These are phyloP conservation scores for Bombus huntii DNA, from an alignment of 1,140 invertebrate genomes.

Conservation along the genomic window DNA sequence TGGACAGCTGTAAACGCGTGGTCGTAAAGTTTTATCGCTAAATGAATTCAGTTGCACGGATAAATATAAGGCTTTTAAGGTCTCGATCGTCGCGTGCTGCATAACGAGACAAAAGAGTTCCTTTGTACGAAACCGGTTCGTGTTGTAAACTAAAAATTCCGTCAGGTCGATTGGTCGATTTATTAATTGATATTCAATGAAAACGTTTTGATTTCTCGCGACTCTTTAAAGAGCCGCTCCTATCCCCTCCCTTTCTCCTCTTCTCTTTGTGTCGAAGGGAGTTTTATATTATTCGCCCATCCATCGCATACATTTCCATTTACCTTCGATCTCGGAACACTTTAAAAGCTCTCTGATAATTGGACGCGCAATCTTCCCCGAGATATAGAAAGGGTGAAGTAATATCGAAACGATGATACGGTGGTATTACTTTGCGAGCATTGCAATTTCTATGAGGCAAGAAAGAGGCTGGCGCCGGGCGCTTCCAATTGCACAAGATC, in stretches of 20 bases:
- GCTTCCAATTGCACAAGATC: slow-evolving; percentile 63
- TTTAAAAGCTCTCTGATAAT: slow-evolving; percentile 38
- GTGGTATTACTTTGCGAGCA: slow-evolving; percentile 12
- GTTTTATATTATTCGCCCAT: slow-evolving; percentile 54
- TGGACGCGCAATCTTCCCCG: slow-evolving; percentile 33
- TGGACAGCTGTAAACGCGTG: slow-evolving; percentile 4
- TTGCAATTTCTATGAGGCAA: slow-evolving; percentile 37
- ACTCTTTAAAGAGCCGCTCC: slow-evolving; percentile 27
- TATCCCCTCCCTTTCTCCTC: background rate
- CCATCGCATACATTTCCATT: slow-evolving; percentile 61
- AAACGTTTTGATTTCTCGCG: slow-evolving; percentile 48
- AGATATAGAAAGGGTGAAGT: background rate
- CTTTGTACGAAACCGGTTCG: slow-evolving; percentile 63
- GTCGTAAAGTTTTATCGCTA: slow-evolving; percentile 21
- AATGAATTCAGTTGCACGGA: slow-evolving; percentile 47
- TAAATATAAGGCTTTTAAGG: slow-evolving; percentile 41
- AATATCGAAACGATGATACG: background rate
- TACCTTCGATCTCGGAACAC: slow-evolving; percentile 50
- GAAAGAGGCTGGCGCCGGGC: slow-evolving; percentile 45
- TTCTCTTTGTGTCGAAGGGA: slow-evolving; percentile 26
- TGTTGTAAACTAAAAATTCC: slow-evolving; percentile 60
- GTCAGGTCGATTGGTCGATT: slow-evolving; percentile 59
- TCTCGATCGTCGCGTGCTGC: slow-evolving; percentile 12
- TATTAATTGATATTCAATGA: slow-evolving; percentile 58
- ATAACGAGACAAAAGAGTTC: slow-evolving; percentile 63